phyloP scores from a whole-genome alignment of 1,140 invertebrate genomes.

The Apis florea region DNA sequence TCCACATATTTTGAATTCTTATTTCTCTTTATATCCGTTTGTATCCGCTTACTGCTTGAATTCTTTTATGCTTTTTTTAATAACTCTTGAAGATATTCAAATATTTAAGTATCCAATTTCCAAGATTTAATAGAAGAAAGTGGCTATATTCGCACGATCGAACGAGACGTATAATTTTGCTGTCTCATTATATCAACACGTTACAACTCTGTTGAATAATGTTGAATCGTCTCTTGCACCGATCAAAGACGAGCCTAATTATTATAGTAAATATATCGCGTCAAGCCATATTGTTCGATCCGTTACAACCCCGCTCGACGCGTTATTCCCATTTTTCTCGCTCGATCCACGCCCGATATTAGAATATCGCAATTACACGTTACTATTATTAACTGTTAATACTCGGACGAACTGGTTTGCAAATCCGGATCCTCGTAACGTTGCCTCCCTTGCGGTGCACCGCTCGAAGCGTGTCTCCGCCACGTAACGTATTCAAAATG shows the following conservation, averaged over 20 bases:
- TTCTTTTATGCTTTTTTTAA: neutral
- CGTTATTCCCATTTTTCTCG: neutral
- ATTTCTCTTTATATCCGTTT: too few species aligned
- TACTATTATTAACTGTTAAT: constrained; percentile 47
- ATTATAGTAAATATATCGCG: neutral
- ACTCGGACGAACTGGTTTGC: constrained; percentile 34
- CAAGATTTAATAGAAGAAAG: too few species aligned
- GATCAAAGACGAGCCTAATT: constrained; percentile 1
- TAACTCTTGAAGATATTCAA: neutral
- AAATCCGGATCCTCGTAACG: constrained; percentile 35
- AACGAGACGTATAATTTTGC: too few species aligned
- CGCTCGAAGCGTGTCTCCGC: neutral
- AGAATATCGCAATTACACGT: constrained; percentile 34
- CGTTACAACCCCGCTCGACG: neutral
- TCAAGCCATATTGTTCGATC: neutral
- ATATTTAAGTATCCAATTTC: too few species aligned
- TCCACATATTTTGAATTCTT: too few species aligned
- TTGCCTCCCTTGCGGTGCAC: neutral
- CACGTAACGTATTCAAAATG: neutral
- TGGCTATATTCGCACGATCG: too few species aligned
- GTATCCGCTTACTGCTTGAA: too few species aligned
- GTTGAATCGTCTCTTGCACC: neutral
- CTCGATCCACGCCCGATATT: constrained; percentile 13
- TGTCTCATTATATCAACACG: too few species aligned
- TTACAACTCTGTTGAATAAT: neutral